Base-by-base conservation (phyloP, 2,888 invertebrate genomes). In the Drosophila greeni region DNA sequence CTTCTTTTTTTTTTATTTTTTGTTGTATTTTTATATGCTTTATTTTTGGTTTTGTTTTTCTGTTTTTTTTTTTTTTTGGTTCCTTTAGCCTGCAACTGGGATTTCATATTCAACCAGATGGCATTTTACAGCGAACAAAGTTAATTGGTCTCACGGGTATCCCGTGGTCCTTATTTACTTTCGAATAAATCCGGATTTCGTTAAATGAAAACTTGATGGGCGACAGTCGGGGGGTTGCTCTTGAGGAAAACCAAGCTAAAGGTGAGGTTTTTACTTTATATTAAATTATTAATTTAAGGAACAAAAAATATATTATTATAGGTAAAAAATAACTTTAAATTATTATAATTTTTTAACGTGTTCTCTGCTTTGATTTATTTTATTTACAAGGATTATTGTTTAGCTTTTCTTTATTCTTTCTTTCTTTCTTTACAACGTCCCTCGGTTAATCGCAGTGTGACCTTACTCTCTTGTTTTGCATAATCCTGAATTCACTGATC, bases 41-140 rank as follows among this genome's bases (percentile, higher is more conserved):
- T 55, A 48, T 29, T 55, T 24, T 42, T 42, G 23, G n/a, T 14
- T 3, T 26, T 24, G 16, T 12, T n/a, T 5, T 37, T 3, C 3
- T 20, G 20, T 18, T 20, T 20, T 43, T 16, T 45, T 31, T 31
- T 33, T 14, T 53, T 53, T 53, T 47, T 31, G 12, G 45, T 18
- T 20, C 12, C 23, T 43, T 47, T 45, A 18, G 45, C 31, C 29
- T 59, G 59, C 59, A 60, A 60, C 59, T 37, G 59, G 45, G 59
- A 60, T 60, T 60, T 60, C 59, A 60, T 56, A 56, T 56, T 56
- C 55, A 56, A 36, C 55, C 55, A 56, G 55, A 56, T 56, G 55
- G 55, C 55, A 56, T 52, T 56, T 56, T 52, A 52, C 55, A 36
- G 55, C 26, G 52, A 56, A 52, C 55, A 56, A 56, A 56, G 55